Percentiles rank a stretch among this genome's conserved stretches.
Conservation (phyloP, 2,797 vertebrate species). For the Oreochromis mossambicus region DNA sequence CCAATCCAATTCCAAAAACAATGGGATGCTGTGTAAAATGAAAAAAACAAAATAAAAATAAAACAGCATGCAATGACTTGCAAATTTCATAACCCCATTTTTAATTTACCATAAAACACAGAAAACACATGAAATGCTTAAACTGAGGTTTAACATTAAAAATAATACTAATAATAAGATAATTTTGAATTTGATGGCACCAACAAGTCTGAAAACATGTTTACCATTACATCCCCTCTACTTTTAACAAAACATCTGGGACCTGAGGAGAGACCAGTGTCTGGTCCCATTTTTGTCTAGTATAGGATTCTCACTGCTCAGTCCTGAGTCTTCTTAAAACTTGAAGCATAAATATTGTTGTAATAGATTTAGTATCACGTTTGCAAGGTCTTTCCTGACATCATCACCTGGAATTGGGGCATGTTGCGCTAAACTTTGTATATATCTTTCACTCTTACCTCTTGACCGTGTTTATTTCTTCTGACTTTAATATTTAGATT, state of each 20-base stretch:
- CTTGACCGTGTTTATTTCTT: neutral
- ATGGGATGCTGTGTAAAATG: neutral
- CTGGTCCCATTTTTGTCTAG: neutral
- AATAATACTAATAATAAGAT: neutral
- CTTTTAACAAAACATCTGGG: neutral
- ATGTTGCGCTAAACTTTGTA: neutral
- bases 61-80: neutral
- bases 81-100: neutral
- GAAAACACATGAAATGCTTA: neutral
- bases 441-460: neutral
- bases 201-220: neutral
- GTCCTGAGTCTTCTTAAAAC: neutral
- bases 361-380: neutral
- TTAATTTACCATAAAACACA: neutral
- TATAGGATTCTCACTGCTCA: neutral
- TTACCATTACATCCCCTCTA: neutral
- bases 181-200: neutral
- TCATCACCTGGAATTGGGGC: neutral
- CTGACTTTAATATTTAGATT: neutral
- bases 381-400: neutral
- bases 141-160: neutral
- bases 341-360: neutral
- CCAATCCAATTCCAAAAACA: neutral
- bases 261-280: rapidly evolving
- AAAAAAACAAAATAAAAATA: neutral